phyloP scores from a whole-genome alignment of 2,797 vertebrate species.

The Tokudaia muenninki region DNA sequence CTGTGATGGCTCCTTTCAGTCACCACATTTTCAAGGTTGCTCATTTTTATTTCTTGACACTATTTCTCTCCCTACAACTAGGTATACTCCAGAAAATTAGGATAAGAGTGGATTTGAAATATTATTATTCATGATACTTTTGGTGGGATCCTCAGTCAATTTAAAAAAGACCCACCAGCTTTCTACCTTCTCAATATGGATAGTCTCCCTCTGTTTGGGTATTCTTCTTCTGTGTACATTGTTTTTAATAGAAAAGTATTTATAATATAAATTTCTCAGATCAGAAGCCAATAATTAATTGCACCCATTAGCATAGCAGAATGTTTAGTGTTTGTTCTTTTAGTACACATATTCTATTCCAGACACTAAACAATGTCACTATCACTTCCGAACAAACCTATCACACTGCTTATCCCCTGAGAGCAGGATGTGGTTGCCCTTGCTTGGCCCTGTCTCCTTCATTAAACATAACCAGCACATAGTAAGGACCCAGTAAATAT shows the following conservation, averaged over 20 bases:
- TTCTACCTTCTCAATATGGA: not conserved
- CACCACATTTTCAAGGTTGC: not conserved
- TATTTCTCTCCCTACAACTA: not conserved
- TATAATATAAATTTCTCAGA: not conserved
- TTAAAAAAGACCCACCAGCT: not conserved
- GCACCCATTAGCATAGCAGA: not conserved
- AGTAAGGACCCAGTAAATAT: not conserved
- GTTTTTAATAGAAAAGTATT: constrained; percentile 10
- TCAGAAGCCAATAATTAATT: not conserved
- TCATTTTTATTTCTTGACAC: not conserved
- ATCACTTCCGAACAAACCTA: not conserved
- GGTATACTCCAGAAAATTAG: not conserved
- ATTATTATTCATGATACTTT: not conserved
- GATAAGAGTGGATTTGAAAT: not conserved
- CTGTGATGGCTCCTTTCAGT: not conserved
- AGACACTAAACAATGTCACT: not conserved
- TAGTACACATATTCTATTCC: not conserved
- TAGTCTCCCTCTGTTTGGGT: too few relatives aligned
- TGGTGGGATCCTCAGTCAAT: not conserved
- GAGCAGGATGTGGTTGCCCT: not conserved
- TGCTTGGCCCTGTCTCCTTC: not conserved
- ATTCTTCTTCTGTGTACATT: not conserved
- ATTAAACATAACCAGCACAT: not conserved
- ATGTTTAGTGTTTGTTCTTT: not conserved
- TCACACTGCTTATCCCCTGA: not conserved